Evolutionary conservation across 2,888 invertebrate genomes (phyloP), one percentile per base, ranked within the genome.

Genomic region (Mesodorylaimus sp.): DNA sequence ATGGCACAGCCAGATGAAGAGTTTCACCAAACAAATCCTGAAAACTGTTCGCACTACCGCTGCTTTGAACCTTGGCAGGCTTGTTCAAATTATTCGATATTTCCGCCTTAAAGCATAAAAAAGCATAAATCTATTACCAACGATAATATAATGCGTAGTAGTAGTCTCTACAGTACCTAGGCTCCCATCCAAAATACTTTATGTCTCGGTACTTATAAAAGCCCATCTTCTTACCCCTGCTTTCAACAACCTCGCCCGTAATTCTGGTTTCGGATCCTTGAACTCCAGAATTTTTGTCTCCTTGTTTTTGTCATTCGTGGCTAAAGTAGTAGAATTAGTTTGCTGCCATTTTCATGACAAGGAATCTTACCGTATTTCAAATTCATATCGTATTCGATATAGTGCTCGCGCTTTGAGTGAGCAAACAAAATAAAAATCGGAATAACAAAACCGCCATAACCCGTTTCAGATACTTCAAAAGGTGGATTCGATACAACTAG

Each of bases 391-490:
- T 50, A 50, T 3, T 39, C 27, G 2, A 50, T 3, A n/a, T 24
- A 28, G 42, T 38, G 42, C 24, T 50, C 50, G 10, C 28, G 24
- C 2, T 7, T 5, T 16, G 13, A 28, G 19, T 27, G 19, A 26
- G 2, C 36, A 39, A 50, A 50, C 10, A 28, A 13, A 13, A 51
- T 36, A 41, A 13, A 37, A 25, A 51, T n/a, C 7, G 45, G 48
- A 10, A 51, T 48, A 21, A 16, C 16, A 28, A 47, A 51, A 25
- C 48, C 45, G 32, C 44, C 51, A 26, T 51, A 51, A 5, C 51
- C 51, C 3, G 47, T 51, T 28, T 51, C 51, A 2, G 48, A 45
- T 13, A 51, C 51, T 47, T 51, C 45, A 45, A 45, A 51, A 10
- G 51, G 51, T 32, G 48, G 24, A 29, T 13, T 1, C 19, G 23